Evolutionary conservation across 1,140 invertebrate species (phyloP), one percentile per base, ranked within the genome.

Genomic region (Holotrichia oblita): DNA sequence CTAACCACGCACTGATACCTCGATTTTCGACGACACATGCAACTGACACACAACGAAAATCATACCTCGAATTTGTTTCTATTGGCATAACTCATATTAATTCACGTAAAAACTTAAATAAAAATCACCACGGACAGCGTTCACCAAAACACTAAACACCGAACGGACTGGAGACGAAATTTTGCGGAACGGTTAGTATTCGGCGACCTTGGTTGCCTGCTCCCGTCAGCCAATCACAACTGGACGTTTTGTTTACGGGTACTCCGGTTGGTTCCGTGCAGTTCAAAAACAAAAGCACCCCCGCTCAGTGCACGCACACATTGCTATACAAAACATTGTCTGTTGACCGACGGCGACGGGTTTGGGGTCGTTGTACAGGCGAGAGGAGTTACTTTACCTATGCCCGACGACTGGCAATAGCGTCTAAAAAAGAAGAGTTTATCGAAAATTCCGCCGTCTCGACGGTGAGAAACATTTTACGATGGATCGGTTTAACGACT

Each of bases 11-110:
- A 73, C 24, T 69, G 40, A 55, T 73, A 73, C 12, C 40, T 40
- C 40, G 14, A 40, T 17, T 40, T 41, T 73, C 40, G 40, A 78
- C 12, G 17, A 17, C 74, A 76, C 73, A 61, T 61, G 61, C 61
- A 69, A 69, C 22, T 17, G 61, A 69, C 61, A 69, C 61, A 27
- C 27, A 59, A 79, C 41, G 14, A 78, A 61, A 48, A 34, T 78
- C 80, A 22, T 79, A 90, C 89, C 88, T 90, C 89, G 83, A 90
- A 90, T 87, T 90, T 90, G 86, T 89, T 90, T 87, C 89, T 88
- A 82, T 87, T 88, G 85, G 88, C 89, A 87, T 89, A 88, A 84
- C 85, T 87, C 89, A 90, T 90, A 80, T 75, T 83, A 82, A 41
- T 77, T 64, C 73, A 61, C 61, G 61, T 69, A 14, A 69, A 80